Conservation (phyloP, 2,113 vertebrate genomes). For the Tychaedon coryphoeus region DNA sequence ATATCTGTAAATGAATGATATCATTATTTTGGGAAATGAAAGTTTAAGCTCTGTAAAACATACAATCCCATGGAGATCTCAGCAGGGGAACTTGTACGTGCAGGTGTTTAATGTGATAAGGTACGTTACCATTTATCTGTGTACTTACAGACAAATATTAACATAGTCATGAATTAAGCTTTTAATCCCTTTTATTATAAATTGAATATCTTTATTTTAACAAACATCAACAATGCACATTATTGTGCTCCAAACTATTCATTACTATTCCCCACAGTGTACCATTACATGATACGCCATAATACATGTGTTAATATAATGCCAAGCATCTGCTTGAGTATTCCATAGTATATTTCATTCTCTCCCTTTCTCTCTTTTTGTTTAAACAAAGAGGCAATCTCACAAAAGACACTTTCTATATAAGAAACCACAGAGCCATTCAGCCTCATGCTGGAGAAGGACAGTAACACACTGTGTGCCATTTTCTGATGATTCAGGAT, state of each 20-base stretch:
- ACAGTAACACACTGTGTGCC: not conserved
- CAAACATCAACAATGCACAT: conserved; percentile 85
- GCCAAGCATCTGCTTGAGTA: conserved; percentile 73
- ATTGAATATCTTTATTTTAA: conserved; percentile 95
- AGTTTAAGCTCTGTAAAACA: conserved; percentile 83
- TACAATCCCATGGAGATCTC: conserved; percentile 83
- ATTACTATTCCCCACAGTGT: conserved; percentile 79
- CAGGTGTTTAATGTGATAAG: conserved; percentile 91
- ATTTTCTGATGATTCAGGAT: conserved; percentile 15
- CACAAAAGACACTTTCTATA: conserved; percentile 54
- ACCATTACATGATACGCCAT: conserved; percentile 78
- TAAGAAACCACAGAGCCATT: conserved; percentile 44
- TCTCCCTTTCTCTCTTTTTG: conserved; percentile 54
- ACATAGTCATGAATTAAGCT: conserved; percentile 92
- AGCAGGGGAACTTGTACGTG: conserved; percentile 78
- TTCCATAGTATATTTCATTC: conserved; percentile 64
- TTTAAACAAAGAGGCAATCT: conserved; percentile 71
- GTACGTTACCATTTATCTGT: conserved; percentile 85
- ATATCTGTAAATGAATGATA: conserved; percentile 85
- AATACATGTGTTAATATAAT: conserved; percentile 79
- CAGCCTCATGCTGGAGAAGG: not conserved
- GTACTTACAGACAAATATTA: conserved; percentile 89
- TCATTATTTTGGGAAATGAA: conserved; percentile 86
- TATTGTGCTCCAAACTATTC: conserved; percentile 81
- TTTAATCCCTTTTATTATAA: conserved; percentile 91